A percentile compares a stretch with the other conserved stretches of the same genome.
phyloP scores from a whole-genome alignment of 1,140 invertebrate species.

The Magallana ariakensis region DNA sequence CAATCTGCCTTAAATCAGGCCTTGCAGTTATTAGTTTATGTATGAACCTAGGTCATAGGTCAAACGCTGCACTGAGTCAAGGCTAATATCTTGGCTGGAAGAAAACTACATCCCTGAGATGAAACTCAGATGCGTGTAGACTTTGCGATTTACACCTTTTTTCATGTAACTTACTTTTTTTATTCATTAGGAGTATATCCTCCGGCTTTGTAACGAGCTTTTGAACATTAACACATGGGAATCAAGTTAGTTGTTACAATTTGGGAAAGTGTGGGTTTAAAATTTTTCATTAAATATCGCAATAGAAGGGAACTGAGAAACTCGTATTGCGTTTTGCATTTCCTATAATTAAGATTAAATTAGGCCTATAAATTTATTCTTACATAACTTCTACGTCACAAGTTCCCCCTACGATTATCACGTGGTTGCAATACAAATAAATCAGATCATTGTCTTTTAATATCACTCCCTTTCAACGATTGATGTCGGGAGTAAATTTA shows the following conservation, averaged over 20 bases:
- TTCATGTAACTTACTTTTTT: background rate
- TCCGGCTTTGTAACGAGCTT: background rate
- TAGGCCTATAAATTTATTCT: too few species aligned
- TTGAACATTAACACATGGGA: background rate
- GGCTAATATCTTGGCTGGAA: background rate
- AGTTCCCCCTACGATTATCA: background rate
- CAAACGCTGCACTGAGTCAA: background rate
- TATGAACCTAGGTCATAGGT: background rate
- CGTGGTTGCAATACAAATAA: background rate
- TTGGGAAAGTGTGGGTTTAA: background rate
- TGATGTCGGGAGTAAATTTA: background rate
- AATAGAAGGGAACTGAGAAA: background rate
- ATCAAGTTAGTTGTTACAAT: background rate
- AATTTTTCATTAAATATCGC: too few species aligned
- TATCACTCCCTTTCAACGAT: background rate
- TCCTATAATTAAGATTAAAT: too few species aligned
- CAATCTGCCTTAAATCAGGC: background rate
- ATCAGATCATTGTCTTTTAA: background rate
- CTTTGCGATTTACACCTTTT: background rate
- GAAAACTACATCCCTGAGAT: background rate
- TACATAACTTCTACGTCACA: background rate
- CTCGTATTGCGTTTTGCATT: background rate
- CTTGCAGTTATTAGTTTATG: background rate
- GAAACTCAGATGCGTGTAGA: background rate
- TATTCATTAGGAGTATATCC: background rate